Evolutionary conservation across 2,113 vertebrate genomes (phyloP).

Genomic region (Ifrita kowaldi): DNA sequence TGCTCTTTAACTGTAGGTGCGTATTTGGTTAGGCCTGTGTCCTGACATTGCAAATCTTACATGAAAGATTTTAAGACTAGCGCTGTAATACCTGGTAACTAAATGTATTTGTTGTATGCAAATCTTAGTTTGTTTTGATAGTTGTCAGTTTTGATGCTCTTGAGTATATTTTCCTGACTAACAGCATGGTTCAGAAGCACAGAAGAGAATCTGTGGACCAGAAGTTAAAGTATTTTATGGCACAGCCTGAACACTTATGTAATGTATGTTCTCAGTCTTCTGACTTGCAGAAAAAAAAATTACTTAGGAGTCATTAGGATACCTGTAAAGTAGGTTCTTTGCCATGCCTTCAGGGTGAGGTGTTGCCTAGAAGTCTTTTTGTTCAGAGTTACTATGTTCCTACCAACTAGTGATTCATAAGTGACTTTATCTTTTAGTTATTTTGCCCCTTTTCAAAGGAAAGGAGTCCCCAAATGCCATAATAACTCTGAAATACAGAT

Average conservation of each 20-base stretch:
- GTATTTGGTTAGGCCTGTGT: neutral
- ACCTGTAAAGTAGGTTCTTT: neutral
- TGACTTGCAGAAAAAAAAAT: neutral
- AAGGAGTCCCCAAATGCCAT: neutral
- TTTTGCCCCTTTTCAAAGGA: neutral
- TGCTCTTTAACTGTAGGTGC: neutral
- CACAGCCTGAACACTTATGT: neutral
- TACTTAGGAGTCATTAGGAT: neutral
- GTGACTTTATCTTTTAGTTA: neutral
- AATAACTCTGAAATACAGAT: neutral
- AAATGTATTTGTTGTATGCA: neutral
- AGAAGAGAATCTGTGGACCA: neutral
- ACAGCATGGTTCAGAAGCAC: neutral
- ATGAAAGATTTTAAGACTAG: neutral
- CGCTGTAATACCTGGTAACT: neutral
- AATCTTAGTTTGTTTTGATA: neutral
- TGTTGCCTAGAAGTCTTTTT: neutral
- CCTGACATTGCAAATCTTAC: neutral
- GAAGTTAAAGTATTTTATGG: neutral
- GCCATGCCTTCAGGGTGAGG: constrained; percentile 20
- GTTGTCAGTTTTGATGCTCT: neutral
- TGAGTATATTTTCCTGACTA: neutral
- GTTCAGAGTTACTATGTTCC: neutral
- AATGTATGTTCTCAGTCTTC: neutral
- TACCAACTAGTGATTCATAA: neutral